phyloP scores from a whole-genome alignment of 2,797 vertebrate genomes.

The Sciurus vulgaris region DNA sequence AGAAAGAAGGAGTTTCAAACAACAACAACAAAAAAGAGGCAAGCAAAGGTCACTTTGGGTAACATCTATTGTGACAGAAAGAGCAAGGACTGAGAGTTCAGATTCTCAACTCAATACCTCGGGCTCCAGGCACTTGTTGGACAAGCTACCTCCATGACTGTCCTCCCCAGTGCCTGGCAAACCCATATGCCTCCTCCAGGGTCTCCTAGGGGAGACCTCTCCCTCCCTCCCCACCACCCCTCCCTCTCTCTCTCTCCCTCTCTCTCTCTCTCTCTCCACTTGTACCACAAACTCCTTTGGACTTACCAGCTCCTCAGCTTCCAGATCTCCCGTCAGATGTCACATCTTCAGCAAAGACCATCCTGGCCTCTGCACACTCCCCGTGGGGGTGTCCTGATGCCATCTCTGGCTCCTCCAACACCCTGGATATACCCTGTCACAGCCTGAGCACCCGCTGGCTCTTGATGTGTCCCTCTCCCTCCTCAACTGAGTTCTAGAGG shows the following conservation, averaged over 20 bases:
- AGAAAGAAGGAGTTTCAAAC: not conserved
- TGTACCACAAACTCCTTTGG: accelerated
- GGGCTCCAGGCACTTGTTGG: not conserved
- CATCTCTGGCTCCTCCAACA: not conserved
- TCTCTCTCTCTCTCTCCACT: not conserved
- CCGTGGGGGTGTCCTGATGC: accelerated
- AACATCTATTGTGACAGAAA: not conserved
- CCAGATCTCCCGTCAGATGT: not conserved
- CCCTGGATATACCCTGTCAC: too few relatives aligned
- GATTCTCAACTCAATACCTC: not conserved
- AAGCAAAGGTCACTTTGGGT: not conserved
- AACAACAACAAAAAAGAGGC: not conserved
- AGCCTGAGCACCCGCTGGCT: not conserved
- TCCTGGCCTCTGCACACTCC: too few relatives aligned
- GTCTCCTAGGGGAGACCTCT: too few relatives aligned
- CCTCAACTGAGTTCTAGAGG: not conserved
- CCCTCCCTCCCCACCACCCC: too few relatives aligned
- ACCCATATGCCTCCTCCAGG: not conserved
- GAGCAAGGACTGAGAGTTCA: too few relatives aligned
- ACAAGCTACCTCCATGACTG: not conserved
- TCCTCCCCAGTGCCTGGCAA: not conserved
- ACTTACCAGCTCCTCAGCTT: not conserved
- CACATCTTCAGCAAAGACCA: not conserved
- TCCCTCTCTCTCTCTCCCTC: too few relatives aligned
- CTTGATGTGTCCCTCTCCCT: not conserved